Percentiles rank a stretch among this genome's conserved stretches.
These are phyloP conservation scores for Cybosia mesomella DNA, from an alignment of 2,888 invertebrate species.

Conservation along the genomic window DNA sequence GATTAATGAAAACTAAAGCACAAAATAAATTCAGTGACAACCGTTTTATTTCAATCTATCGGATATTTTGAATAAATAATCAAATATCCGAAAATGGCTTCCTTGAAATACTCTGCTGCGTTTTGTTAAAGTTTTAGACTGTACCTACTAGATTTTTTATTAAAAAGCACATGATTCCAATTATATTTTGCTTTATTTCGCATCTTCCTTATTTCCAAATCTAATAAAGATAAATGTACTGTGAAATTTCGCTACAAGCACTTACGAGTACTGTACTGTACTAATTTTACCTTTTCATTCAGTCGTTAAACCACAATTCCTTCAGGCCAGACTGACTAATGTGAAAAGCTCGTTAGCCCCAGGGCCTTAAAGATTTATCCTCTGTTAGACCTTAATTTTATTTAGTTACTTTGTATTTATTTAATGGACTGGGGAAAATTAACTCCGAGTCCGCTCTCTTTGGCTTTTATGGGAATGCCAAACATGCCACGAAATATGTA, in stretches of 20 bases:
- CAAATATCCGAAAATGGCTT: too few relatives aligned
- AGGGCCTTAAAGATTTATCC: slow-evolving; percentile 57
- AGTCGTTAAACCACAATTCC: slow-evolving; percentile 39
- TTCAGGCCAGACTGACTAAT: slow-evolving; percentile 60
- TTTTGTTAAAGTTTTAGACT: too few relatives aligned
- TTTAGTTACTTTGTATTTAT: slow-evolving; percentile 47
- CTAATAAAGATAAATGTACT: not conserved
- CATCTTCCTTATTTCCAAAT: not conserved
- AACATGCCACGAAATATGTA: too few relatives aligned
- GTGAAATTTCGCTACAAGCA: slow-evolving; percentile 1
- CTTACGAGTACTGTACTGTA: not conserved
- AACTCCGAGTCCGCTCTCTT: not conserved
- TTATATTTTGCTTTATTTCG: too few relatives aligned
- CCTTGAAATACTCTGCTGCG: too few relatives aligned
- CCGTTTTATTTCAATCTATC: too few relatives aligned
- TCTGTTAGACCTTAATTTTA: slow-evolving; percentile 43
- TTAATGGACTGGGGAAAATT: slow-evolving; percentile 38
- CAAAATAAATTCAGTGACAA: too few relatives aligned
- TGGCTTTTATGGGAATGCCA: too few relatives aligned
- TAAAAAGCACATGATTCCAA: too few relatives aligned
- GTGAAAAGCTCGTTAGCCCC: slow-evolving; percentile 67
- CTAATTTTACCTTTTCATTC: slow-evolving; percentile 4
- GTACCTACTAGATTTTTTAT: not conserved
- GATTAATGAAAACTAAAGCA: too few relatives aligned
- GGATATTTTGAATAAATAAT: too few relatives aligned